Base-by-base conservation (phyloP, 1,140 invertebrate species). In the Alviniconcha marisindica region DNA sequence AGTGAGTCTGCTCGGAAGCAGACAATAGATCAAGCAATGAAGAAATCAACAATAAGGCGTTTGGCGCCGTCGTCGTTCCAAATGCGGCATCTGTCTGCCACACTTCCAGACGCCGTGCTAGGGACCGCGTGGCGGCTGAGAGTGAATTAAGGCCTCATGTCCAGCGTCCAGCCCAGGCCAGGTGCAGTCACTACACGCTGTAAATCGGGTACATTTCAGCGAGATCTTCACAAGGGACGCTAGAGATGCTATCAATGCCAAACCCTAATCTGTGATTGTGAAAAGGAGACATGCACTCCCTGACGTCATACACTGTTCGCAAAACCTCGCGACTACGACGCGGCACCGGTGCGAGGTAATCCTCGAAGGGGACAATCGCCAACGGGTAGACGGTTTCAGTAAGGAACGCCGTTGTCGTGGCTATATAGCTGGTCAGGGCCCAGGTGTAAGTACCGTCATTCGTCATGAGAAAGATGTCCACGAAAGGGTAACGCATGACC, bases 401-500 rank as follows among this genome's bases (percentile, higher is more conserved):
- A 7, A 10, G n/a, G 24, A 31, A 71, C 2, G 48, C 36, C 12
- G 24, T 21, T 21, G 33, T 21, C 14, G 24, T 42, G 1, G 1
- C 71, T 4, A 51, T 40, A 48, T 73, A 83, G 21, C 38, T 10
- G 21, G 77, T 54, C 21, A 83, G 18, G 12, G 60, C 15, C 77
- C 77, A 83, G 1, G 73, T 66, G 73, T 83, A 83, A 0, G 31
- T 24, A 21, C 42, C 77, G 54, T 83, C 82, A 28, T 73, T 28
- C 3, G 77, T 79, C 54, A 71, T 36, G 4, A 83, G 51, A 42
- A 83, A 83, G 28, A 83, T 56, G 51, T 83, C 82, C 4, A 83
- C 44, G 82, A 79, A 83, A 73, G 82, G 82, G 36, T 33, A 83
- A 0, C 10, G 54, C 15, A 54, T 54, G 14, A 24, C 51, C 24